Base-by-base conservation (phyloP, 2,113 vertebrate species). In the Castor canadensis region DNA sequence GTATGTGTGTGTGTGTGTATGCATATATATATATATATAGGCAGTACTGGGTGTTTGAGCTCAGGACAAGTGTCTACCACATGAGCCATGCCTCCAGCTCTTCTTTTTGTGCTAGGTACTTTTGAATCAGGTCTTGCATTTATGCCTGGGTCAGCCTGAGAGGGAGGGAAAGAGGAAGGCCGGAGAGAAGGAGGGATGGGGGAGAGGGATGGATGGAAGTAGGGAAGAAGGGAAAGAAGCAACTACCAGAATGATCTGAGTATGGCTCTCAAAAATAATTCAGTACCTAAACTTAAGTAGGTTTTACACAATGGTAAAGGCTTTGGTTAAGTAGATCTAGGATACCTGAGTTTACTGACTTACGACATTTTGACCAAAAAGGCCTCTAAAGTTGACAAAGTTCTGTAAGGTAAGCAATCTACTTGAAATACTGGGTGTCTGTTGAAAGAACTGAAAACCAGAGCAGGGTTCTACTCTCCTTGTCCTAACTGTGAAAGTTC, bases 381-480 rank as follows among this genome's bases (percentile, higher is more conserved):
- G 45, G 38, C 2, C 72, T 20, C 22, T 77, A 56, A 73, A 73
- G 16, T 32, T 60, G 35, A 54, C 75, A 88, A 75, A 52, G 24
- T 73, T 71, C 75, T 72, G 12, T 43, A 62, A 38, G 91, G 58
- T 67, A 91, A 87, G 60, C 40, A 77, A 35, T 89, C 15, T 67
- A 82, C 28, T 64, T 96, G 35, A 87, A 75, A 54, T 92, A 94
- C n/a, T 13, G 87, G 45, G 71, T 83, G 47, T 69, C 62, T 28
- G 24, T 71, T 1, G 8, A 6, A 35, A 52, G 19, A 8, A 64
- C 17, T 38, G 43, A 49, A 82, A 80, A 4, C 6, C 43, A 95
- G 58, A 32, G 26, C 6, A 94, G 43, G 5, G 4, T 85, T 75
- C 43, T 35, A 28, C 0, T 81, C 80, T 84, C 83, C 84, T 12